Evolutionary conservation across 2,797 vertebrate genomes (phyloP), one percentile per base, ranked within the genome.

Genomic region (Tragelaphus oryx): DNA sequence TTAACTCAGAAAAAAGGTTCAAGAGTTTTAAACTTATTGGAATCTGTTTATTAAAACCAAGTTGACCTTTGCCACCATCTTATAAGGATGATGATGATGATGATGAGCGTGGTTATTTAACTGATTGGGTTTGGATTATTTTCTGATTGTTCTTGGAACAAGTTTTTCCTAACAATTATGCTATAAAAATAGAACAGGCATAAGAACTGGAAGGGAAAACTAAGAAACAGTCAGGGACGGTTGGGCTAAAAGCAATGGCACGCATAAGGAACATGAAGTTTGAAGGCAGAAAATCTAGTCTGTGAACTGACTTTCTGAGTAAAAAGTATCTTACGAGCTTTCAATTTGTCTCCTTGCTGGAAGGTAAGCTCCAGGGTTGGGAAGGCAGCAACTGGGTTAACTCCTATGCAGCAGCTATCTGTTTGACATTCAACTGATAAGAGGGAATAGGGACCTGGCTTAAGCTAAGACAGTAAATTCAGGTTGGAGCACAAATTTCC

Each of bases 61-160:
- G 5, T 26, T 94, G 55, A 93, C 75, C 12, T 95, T 96, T 96
- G n/a, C 30, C 55, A 88, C 8, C 17, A 28, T 92, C 55, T 84
- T 89, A 41, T 90, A 91, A 89, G n/a, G 33, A 86, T 86, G 59
- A 52, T 84, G 59, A 60, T 2, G 55, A 65, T 2, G 48, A 74
- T 20, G 18, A 85, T 55, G 59, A 75, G 37, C 85, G 44, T 62
- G 54, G 87, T 95, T 95, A 89, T 92, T 95, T 41, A n/a, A 74
- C 60, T 86, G 59, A 90, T 54, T 82, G 48, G 48, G n/a, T 91
- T 91, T 97, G 71, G n/a, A 54, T 83, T 93, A 74, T 95, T 97
- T 93, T 94, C 37, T 90, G 74, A 97, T 94, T 88, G 74, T 89
- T 95, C 5, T 30, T 90, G 75, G 50, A 95, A 87, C 28, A 96